These are phyloP conservation scores for Rhyacichthys aspro DNA, from an alignment of 2,797 vertebrate genomes.

Conservation along the genomic window DNA sequence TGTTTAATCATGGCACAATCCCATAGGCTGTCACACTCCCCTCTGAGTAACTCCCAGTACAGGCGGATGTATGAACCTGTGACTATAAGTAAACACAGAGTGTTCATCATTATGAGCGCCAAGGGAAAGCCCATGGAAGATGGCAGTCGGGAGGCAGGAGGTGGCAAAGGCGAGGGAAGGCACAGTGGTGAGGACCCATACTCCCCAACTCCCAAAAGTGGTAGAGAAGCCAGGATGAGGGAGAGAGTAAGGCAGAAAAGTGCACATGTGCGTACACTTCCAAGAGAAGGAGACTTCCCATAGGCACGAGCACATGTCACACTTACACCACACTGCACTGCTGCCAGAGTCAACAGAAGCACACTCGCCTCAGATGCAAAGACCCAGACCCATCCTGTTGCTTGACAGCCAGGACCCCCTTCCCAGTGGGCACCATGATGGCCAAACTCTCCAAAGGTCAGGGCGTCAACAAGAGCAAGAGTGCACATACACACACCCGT, in stretches of 20 bases:
- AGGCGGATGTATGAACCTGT: conserved; percentile 91
- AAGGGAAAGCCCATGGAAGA: conserved; percentile 87
- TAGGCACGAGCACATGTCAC: conserved; percentile 84
- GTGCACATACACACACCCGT: conserved; percentile 88
- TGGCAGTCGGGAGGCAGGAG: conserved; percentile 80
- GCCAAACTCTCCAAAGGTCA: conserved; percentile 90
- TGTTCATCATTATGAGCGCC: conserved; percentile 92
- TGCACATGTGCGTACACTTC: conserved; percentile 82
- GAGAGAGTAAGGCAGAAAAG: conserved; percentile 86
- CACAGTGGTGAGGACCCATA: conserved; percentile 92
- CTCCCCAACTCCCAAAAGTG: conserved; percentile 86
- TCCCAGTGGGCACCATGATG: conserved; percentile 90
- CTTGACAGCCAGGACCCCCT: conserved; percentile 85
- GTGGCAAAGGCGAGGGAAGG: conserved; percentile 86
- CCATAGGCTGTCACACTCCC: conserved; percentile 88
- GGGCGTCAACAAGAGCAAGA: conserved; percentile 85
- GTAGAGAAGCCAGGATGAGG: conserved; percentile 82
- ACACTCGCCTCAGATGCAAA: conserved; percentile 90
- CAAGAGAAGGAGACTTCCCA: conserved; percentile 83
- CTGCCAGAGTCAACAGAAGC: conserved; percentile 89
- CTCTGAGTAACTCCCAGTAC: conserved; percentile 90
- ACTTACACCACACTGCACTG: conserved; percentile 88
- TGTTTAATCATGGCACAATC: conserved; percentile 95
- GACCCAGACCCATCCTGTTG: conserved; percentile 89
- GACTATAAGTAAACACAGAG: conserved; percentile 90